Evolutionary conservation across 1,140 invertebrate species (phyloP), one percentile per base, ranked within the genome.

Genomic region (Calycopis cecrops): DNA sequence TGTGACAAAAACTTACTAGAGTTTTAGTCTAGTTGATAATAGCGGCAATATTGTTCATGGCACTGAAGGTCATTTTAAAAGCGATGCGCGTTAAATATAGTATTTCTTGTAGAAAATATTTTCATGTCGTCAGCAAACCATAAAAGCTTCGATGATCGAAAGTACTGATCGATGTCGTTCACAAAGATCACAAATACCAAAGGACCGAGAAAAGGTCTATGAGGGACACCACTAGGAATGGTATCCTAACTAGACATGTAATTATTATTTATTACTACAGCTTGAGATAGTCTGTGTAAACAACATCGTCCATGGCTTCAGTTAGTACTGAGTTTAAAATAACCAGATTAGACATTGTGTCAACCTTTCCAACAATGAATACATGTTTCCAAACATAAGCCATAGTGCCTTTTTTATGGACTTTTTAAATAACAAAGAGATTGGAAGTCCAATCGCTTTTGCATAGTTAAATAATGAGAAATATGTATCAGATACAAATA

Each of bases 71-170:
- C 48, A 17, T 33, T 7, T 9, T 51, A 33, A 4, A 51, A 11
- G 9, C 14, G 14, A 3, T 47, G 34, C 38, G 40, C 52, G 57
- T 21, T 48, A 12, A 1, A 12, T 51, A 38, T 0, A 28, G 18
- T 9, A 17, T 7, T 17, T 37, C 18, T 38, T 10, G 34, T 7
- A 4, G 34, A 11, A 40, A 47, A 59, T n/a, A 59, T 56, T 56
- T 63, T 59, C 61, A 63, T 63, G 21, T 56, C 53, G 28, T 59
- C 53, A 11, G 57, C 53, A 50, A 63, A 63, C 14, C 53, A 63
- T 3, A 59, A 10, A 3, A 59, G 7, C 34, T 53, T 42, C 1
- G 42, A 55, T 9, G 35, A 17, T 7, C 21, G 21, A 14, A 59
- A 33, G n/a, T 49, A 63, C 0, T 1, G 11, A 12, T 35, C 42